phyloP scores from a whole-genome alignment of 2,888 invertebrate genomes.

The Mechanitis messenoides region DNA sequence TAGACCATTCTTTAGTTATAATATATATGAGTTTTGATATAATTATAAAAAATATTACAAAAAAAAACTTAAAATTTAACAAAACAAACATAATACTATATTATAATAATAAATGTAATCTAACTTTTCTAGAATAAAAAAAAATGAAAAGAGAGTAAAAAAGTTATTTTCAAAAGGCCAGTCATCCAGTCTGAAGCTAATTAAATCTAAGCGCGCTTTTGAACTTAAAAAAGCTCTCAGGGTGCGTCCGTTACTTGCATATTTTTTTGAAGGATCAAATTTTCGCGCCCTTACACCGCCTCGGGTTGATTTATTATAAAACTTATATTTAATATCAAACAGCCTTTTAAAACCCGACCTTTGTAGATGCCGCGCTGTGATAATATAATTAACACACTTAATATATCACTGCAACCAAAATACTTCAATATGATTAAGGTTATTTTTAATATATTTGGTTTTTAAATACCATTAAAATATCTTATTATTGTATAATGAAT shows the following conservation, averaged over 20 bases:
- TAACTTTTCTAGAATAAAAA: no score
- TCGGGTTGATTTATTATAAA: slow-evolving; percentile 73
- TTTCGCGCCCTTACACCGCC: slow-evolving; percentile 68
- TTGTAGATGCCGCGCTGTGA: slow-evolving; percentile 70
- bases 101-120: no score
- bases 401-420: slow-evolving; percentile 65
- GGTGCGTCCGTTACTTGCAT: slow-evolving; percentile 73
- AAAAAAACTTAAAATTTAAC: no score
- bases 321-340: slow-evolving; percentile 73
- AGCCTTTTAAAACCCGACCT: slow-evolving; percentile 61
- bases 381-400: slow-evolving; percentile 76
- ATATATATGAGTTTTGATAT: no score
- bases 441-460: background rate
- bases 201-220: slow-evolving; percentile 65
- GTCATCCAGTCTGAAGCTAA: slow-evolving; percentile 39
- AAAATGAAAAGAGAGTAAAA: no score
- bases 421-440: slow-evolving; percentile 60
- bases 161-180: no score
- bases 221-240: slow-evolving; percentile 72
- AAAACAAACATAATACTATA: no score
- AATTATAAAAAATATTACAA: no score
- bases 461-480: no score
- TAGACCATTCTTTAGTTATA: no score
- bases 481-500: no score
- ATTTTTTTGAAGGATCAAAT: slow-evolving; percentile 63